Evolutionary conservation across 2,888 invertebrate genomes (phyloP).

Genomic region (Macroteleia sp.): DNA sequence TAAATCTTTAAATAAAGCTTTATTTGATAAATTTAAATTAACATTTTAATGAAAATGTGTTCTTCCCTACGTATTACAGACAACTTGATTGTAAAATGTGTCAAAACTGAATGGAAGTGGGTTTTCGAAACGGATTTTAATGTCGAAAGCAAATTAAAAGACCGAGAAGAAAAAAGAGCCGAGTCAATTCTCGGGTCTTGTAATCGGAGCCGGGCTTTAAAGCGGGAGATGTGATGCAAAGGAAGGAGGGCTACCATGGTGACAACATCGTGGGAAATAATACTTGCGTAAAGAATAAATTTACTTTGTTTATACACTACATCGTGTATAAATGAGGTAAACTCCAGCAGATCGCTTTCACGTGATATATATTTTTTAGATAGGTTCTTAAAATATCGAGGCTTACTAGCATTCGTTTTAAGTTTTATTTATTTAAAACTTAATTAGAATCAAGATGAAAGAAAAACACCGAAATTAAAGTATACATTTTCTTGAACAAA

Average conservation of each 20-base stretch:
- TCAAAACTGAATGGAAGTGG: slow-evolving; percentile 17
- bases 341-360: slow-evolving; percentile 34
- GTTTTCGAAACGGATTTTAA: slow-evolving; percentile 24
- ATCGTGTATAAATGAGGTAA: slow-evolving; percentile 4
- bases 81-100: slow-evolving; percentile 9
- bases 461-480: too few species aligned
- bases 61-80: too few species aligned
- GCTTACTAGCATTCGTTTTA: too few species aligned
- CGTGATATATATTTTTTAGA: slow-evolving; percentile 10
- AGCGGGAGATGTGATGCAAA: slow-evolving; percentile 69
- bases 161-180: slow-evolving; percentile 22
- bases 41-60: too few species aligned
- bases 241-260: slow-evolving; percentile 67
- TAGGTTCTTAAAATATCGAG: too few species aligned
- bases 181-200: slow-evolving; percentile 48
- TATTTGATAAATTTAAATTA: too few species aligned
- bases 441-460: too few species aligned
- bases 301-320: slow-evolving; percentile 34
- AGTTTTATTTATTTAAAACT: too few species aligned
- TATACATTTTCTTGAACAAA: too few species aligned
- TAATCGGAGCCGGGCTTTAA: slow-evolving; percentile 60
- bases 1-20: too few species aligned
- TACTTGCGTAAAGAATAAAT: slow-evolving; percentile 48
- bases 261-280: slow-evolving; percentile 72
- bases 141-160: slow-evolving; percentile 35